Evolutionary conservation across 2,888 invertebrate genomes (phyloP), one percentile per base, ranked within the genome.

Genomic region (Trachelus tabidus): DNA sequence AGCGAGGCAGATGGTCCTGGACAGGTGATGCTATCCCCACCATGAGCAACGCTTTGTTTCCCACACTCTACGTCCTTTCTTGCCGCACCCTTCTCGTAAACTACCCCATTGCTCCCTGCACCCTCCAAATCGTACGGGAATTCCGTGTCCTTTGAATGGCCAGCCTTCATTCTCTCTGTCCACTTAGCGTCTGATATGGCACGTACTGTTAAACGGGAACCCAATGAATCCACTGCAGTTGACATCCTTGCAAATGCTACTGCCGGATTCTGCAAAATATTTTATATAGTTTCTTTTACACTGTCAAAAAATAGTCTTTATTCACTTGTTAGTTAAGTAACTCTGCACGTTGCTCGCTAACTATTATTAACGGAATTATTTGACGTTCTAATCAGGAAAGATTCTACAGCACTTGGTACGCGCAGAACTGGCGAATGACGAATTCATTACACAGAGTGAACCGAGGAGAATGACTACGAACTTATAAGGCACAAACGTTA

Each of bases 101-200:
- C 81, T 37, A 78, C 79, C 79, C 77, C 79, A 77, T 73, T 80
- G 56, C 79, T 79, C 68, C 75, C 76, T 69, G 74, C 75, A 68
- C 69, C 76, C 68, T 31, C 75, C n/a, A 56, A 75, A 30, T 75
- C 73, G 35, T 80, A 83, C 71, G 80, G 78, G 73, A 82, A 83
- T 68, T 79, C 81, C 12, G 79, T 30, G 11, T 76, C 77, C 75
- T 82, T 81, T 75, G 81, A 73, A 71, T 69, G 77, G 73, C 69
- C 76, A 35, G 76, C 68, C 40, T 68, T 73, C 23, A 30, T 33
- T 33, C 76, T 77, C 74, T 82, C 86, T 40, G 79, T 87, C 89
- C 90, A 91, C 73, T 86, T 85, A 34, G 94, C 93, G 89, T 95
- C 94, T 3, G 95, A 94, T 93, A 95, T 94, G 3, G 95, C 95